Conservation (phyloP, 2,888 invertebrate species). For the Drosophila emarginata region DNA sequence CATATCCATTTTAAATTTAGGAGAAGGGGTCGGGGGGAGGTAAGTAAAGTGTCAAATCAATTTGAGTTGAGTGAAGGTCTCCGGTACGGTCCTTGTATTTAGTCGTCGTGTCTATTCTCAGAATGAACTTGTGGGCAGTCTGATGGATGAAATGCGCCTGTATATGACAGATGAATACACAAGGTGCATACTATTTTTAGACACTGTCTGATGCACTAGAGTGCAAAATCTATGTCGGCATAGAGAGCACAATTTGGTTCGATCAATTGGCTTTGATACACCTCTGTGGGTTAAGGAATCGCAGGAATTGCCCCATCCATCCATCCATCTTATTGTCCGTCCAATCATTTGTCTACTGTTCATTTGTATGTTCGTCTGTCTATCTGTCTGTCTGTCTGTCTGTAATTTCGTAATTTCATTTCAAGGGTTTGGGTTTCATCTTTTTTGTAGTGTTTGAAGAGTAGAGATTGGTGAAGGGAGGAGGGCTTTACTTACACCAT, state of each 20-base stretch:
- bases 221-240: constrained; percentile 29
- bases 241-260: constrained; percentile 48
- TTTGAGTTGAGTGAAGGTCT: constrained; percentile 44
- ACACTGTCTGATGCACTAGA: constrained; percentile 33
- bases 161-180: background rate
- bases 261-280: constrained; percentile 66
- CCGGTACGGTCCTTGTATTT: background rate
- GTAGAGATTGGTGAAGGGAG: too few relatives aligned
- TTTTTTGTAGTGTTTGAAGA: constrained; percentile 9
- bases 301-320: constrained; percentile 8
- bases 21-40: too few relatives aligned
- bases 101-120: background rate
- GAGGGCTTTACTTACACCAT: background rate
- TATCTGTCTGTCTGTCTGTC: background rate
- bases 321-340: background rate
- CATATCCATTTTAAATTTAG: background rate
- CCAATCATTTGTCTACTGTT: background rate
- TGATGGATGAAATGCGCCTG: constrained; percentile 13
- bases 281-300: constrained; percentile 10
- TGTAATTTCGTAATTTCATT: constrained; percentile 48
- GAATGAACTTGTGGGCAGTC: background rate
- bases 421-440: background rate
- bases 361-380: too few relatives aligned
- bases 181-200: constrained; percentile 53
- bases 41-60: constrained; percentile 42